phyloP scores from a whole-genome alignment of 2,888 invertebrate species.

The Isoperla grammatica region DNA sequence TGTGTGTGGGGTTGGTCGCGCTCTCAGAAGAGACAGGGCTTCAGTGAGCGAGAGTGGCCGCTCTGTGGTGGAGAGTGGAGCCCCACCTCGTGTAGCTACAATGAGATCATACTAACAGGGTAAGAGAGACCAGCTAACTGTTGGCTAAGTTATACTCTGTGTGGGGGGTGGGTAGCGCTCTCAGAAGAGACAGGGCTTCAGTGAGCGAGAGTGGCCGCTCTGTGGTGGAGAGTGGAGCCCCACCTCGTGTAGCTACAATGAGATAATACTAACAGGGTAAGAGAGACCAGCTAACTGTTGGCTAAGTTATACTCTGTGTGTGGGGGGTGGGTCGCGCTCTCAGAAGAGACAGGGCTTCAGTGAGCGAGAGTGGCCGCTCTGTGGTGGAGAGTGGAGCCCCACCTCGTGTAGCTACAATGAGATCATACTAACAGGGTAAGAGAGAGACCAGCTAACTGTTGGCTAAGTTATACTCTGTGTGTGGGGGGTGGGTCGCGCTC shows the following conservation, averaged over 20 bases:
- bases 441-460: no score
- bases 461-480: no score
- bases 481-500: conserved; percentile 70
- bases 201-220: conserved; percentile 93
- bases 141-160: no score
- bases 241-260: conserved; percentile 93
- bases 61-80: conserved; percentile 96
- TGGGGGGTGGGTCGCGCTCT: conserved; percentile 68
- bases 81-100: conserved; percentile 92
- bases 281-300: no score
- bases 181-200: conserved; percentile 74
- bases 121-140: no score
- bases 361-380: conserved; percentile 92
- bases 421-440: conserved; percentile 94
- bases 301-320: no score
- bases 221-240: conserved; percentile 96
- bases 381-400: conserved; percentile 94
- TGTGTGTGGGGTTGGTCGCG: no score
- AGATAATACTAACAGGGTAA: conserved; percentile 97
- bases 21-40: conserved; percentile 68
- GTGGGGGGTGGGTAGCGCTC: conserved; percentile 70
- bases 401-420: conserved; percentile 96
- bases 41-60: conserved; percentile 94
- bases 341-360: conserved; percentile 78
- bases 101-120: conserved; percentile 98